These are phyloP conservation scores for Junonia oenone DNA, from an alignment of 2,888 invertebrate genomes.

Conservation along the genomic window DNA sequence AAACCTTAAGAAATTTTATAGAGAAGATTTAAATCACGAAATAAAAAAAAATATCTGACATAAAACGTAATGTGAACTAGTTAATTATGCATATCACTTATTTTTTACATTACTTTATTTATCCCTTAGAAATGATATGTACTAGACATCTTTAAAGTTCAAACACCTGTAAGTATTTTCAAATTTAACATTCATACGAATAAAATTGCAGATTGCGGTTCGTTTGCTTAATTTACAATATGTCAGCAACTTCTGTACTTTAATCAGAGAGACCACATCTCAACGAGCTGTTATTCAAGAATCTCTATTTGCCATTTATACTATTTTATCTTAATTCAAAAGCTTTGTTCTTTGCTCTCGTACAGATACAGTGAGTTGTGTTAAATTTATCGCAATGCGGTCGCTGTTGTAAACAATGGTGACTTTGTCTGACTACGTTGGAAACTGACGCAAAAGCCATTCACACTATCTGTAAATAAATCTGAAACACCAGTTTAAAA, in stretches of 20 bases:
- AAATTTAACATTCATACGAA: not conserved
- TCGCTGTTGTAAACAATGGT: not conserved
- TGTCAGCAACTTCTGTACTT: not conserved
- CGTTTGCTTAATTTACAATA: not conserved
- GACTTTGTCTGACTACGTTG: not conserved
- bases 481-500: not conserved
- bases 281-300: not conserved
- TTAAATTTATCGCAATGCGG: not conserved
- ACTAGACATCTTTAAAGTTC: no score
- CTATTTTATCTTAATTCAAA: slow-evolving; percentile 1
- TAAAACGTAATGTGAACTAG: no score
- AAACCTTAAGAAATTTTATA: no score
- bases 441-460: not conserved
- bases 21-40: no score
- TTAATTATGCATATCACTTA: no score
- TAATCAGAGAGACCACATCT: not conserved
- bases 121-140: no score
- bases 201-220: not conserved
- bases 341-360: not conserved
- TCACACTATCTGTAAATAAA: not conserved
- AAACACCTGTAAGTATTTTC: no score
- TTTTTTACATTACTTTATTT: no score
- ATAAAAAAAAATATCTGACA: no score
- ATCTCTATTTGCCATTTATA: not conserved
- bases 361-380: not conserved